These are phyloP conservation scores for Scaptomyza graminum DNA, from an alignment of 1,140 invertebrate species.

Conservation along the genomic window DNA sequence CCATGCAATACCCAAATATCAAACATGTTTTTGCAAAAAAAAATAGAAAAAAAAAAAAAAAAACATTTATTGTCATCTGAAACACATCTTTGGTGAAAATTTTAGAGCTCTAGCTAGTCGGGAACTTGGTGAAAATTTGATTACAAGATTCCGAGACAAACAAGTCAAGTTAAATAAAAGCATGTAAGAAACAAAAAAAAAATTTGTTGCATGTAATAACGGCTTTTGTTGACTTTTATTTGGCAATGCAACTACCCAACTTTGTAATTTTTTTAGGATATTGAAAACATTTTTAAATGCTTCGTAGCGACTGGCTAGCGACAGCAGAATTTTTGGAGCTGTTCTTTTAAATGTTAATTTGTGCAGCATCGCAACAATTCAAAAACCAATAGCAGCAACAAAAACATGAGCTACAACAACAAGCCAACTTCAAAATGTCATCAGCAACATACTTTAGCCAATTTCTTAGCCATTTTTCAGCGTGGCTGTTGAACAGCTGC, in stretches of 20 bases:
- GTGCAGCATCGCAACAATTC: conserved; percentile 65
- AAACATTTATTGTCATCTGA: too few species aligned
- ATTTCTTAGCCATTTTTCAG: conserved; percentile 8
- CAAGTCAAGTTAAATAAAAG: too few species aligned
- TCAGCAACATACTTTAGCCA: conserved; percentile 51
- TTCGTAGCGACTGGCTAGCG: conserved; percentile 38
- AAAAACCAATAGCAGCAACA: conserved; percentile 60
- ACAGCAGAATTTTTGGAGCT: conserved; percentile 52
- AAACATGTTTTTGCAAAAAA: too few species aligned
- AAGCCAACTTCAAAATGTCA: conserved; percentile 62
- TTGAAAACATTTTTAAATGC: conserved; percentile 60
- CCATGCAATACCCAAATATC: too few species aligned
- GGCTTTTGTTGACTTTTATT: too few species aligned
- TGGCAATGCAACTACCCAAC: not conserved
- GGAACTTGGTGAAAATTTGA: too few species aligned
- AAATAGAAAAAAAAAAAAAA: too few species aligned
- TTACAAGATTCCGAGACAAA: too few species aligned
- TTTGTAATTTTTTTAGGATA: not conserved
- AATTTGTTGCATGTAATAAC: too few species aligned
- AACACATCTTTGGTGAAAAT: too few species aligned
- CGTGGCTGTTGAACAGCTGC: conserved; percentile 7
- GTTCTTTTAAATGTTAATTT: conserved; percentile 82
- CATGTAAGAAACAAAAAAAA: too few species aligned
- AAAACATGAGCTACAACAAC: conserved; percentile 40
- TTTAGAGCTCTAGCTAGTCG: too few species aligned